phyloP scores from a whole-genome alignment of 2,113 vertebrate genomes.

The Colius striatus region DNA sequence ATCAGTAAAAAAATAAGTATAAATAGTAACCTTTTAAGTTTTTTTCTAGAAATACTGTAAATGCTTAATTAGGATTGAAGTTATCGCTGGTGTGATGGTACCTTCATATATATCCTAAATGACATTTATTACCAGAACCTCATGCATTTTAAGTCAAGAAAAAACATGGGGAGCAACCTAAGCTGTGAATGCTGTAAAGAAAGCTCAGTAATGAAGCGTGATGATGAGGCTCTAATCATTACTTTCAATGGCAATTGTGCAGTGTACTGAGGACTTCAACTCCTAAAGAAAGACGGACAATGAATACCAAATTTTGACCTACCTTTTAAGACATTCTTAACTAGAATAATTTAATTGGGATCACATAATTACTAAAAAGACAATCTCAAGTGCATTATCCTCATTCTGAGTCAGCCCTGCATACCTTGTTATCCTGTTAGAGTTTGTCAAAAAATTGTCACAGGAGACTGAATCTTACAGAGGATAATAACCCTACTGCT shows the following conservation, averaged over 20 bases:
- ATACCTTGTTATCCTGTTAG: conserved; percentile 72
- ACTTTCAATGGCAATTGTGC: conserved; percentile 54
- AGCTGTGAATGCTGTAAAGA: background rate
- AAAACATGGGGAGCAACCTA: background rate
- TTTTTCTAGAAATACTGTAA: background rate
- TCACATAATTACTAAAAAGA: conserved; percentile 74
- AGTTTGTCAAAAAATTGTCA: conserved; percentile 78
- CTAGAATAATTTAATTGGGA: conserved; percentile 72
- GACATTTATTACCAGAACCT: conserved; percentile 1
- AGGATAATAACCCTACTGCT: conserved; percentile 71
- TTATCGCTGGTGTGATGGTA: background rate
- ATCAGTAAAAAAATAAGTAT: conserved; percentile 38
- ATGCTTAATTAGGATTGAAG: conserved; percentile 1
- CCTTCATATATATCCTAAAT: conserved; percentile 18
- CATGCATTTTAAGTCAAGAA: background rate
- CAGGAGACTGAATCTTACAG: conserved; percentile 53
- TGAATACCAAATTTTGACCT: conserved; percentile 65
- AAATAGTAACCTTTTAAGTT: background rate
- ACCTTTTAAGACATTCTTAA: conserved; percentile 57
- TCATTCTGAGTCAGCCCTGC: conserved; percentile 58
- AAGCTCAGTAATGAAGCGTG: conserved; percentile 39
- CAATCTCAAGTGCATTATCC: conserved; percentile 56
- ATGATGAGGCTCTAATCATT: conserved; percentile 35
- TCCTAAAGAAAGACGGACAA: conserved; percentile 55
- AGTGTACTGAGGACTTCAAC: conserved; percentile 21